These are phyloP conservation scores for Labrus mixtus DNA, from an alignment of 2,113 vertebrate species.

Conservation along the genomic window DNA sequence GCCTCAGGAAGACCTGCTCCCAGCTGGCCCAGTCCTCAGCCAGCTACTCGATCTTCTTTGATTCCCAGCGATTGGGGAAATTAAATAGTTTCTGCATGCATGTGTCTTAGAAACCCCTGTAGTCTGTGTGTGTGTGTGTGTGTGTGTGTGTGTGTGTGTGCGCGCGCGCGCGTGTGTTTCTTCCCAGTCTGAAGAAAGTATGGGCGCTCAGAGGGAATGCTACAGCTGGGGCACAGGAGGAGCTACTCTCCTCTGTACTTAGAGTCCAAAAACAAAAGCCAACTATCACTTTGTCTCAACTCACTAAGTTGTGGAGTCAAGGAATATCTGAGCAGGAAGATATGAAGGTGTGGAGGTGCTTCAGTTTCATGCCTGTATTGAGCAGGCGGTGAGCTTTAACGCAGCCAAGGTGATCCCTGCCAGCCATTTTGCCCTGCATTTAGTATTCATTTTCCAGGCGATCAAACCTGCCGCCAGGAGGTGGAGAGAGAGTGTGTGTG, in stretches of 20 bases:
- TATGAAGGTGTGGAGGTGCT: conserved; percentile 47
- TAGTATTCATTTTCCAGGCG: conserved; percentile 79
- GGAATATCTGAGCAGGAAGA: conserved; percentile 42
- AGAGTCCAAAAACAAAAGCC: conserved; percentile 37
- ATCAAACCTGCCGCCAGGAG: conserved; percentile 74
- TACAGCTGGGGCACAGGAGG: conserved; percentile 45
- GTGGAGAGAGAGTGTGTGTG: conserved; percentile 28
- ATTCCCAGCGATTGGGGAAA: conserved; percentile 36
- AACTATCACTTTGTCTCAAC: conserved; percentile 43
- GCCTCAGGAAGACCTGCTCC: conserved; percentile 36
- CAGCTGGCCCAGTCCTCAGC: conserved; percentile 25
- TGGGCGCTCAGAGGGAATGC: conserved; percentile 58
- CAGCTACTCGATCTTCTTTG: conserved; percentile 33
- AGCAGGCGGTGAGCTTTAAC: conserved; percentile 42
- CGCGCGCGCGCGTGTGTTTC: conserved; percentile 5
- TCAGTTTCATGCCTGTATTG: conserved; percentile 60
- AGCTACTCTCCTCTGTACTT: conserved; percentile 37
- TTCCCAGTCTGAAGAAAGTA: conserved; percentile 40
- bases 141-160: background rate
- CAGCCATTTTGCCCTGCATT: conserved; percentile 79
- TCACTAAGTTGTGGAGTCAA: conserved; percentile 39
- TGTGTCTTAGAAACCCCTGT: conserved; percentile 3
- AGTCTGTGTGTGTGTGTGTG: background rate
- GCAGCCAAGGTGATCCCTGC: conserved; percentile 75
- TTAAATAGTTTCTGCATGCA: conserved; percentile 20